phyloP scores from a whole-genome alignment of 1,140 invertebrate species.

The Tetragonula clypearis region DNA sequence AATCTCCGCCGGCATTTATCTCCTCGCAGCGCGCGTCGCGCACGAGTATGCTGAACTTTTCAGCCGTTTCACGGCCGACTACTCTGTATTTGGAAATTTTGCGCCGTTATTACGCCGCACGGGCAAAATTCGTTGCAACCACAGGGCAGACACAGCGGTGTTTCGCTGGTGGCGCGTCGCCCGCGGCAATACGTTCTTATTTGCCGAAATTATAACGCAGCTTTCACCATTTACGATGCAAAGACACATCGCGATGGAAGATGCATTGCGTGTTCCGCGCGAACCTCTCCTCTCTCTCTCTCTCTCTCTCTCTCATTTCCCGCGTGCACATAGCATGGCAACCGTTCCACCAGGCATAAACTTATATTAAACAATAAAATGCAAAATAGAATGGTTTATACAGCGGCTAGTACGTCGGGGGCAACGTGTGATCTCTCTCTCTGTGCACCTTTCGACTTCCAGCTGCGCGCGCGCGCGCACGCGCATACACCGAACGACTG shows the following conservation, averaged over 20 bases:
- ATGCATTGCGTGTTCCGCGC: slow-evolving; percentile 29
- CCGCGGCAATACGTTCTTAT: slow-evolving; percentile 40
- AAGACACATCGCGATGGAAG: slow-evolving; percentile 38
- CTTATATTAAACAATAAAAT: slow-evolving; percentile 79
- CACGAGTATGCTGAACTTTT: not conserved
- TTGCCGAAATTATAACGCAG: slow-evolving; percentile 54
- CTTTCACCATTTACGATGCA: slow-evolving; percentile 41
- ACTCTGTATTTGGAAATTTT: not conserved
- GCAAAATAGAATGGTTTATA: slow-evolving; percentile 73
- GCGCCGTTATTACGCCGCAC: not conserved
- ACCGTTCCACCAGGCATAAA: slow-evolving; percentile 67
- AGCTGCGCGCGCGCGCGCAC: not conserved
- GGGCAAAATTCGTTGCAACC: not conserved
- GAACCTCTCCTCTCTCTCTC: not conserved
- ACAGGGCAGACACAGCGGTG: not conserved
- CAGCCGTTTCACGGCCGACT: not conserved
- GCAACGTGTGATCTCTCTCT: slow-evolving; percentile 21
- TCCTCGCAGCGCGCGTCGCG: not conserved
- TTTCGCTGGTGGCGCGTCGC: not conserved
- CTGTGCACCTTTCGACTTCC: not conserved
- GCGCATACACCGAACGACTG: not conserved
- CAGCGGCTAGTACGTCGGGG: slow-evolving; percentile 37
- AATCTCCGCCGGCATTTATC: slow-evolving; percentile 6
- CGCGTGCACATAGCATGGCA: not conserved
- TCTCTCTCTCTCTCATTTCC: too few species aligned